Conservation (phyloP, 37 sponge, comb jelly and placozoan species). For the Cliona cf. orientalis region DNA sequence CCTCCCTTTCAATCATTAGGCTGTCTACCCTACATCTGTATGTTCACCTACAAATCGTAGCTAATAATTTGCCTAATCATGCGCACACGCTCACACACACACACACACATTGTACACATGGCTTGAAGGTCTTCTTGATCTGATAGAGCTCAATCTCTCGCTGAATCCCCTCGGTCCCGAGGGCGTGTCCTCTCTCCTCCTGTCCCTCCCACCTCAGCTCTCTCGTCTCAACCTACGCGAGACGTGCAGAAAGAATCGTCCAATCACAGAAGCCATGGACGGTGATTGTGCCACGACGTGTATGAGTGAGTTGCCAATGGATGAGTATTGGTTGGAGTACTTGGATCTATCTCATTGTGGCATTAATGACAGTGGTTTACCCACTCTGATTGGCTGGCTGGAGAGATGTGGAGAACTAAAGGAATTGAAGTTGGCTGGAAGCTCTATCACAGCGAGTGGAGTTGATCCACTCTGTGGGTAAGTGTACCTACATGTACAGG, state of each 20-base stretch:
- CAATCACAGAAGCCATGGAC: neutral
- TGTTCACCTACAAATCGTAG: too few relatives aligned
- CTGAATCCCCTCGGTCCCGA: neutral
- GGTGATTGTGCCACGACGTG: neutral
- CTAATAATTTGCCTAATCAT: too few relatives aligned
- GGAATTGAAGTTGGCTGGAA: constrained; percentile 49
- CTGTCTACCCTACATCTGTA: too few relatives aligned
- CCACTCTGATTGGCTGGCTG: constrained; percentile 14
- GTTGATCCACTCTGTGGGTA: constrained; percentile 32
- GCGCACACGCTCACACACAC: too few relatives aligned
- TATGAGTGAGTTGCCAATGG: neutral
- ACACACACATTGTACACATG: too few relatives aligned
- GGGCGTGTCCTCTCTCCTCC: constrained; percentile 9
- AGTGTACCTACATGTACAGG: too few relatives aligned
- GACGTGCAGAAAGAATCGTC: neutral
- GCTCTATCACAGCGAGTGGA: neutral
- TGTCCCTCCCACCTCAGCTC: constrained; percentile 8
- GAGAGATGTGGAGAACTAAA: constrained; percentile 9
- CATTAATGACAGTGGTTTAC: neutral
- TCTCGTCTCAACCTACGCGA: neutral
- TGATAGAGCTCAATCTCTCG: too few relatives aligned
- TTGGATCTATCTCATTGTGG: constrained; percentile 44
- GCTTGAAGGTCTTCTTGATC: too few relatives aligned
- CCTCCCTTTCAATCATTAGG: too few relatives aligned
- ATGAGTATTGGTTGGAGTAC: constrained; percentile 1